Conservation (phyloP, 1,140 invertebrate species). For the Drosophila dunni region DNA sequence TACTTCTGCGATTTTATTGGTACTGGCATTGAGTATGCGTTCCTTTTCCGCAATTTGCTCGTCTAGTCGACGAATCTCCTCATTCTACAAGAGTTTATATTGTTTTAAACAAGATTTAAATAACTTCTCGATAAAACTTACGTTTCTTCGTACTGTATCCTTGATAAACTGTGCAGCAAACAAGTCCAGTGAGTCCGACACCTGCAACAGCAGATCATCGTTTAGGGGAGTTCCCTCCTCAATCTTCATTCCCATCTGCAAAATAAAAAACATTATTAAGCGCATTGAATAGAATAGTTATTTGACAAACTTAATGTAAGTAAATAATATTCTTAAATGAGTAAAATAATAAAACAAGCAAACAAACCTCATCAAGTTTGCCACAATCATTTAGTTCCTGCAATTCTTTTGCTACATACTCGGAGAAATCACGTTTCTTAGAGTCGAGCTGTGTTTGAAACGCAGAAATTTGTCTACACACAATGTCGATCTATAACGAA, state of each 20-base stretch:
- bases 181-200: constrained; percentile 72
- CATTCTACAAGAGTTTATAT: constrained; percentile 55
- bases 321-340: constrained; percentile 14
- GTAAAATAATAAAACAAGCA: constrained; percentile 34
- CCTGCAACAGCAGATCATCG: constrained; percentile 76
- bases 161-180: constrained; percentile 79
- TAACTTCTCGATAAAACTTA: constrained; percentile 25
- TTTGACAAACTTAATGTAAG: constrained; percentile 24
- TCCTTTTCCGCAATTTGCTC: constrained; percentile 81
- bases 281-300: neutral
- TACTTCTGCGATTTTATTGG: constrained; percentile 84
- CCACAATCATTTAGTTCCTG: constrained; percentile 85
- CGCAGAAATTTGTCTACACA: constrained; percentile 86
- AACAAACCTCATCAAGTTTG: constrained; percentile 85
- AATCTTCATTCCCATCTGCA: constrained; percentile 78
- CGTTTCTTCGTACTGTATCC: constrained; percentile 81
- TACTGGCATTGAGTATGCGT: constrained; percentile 75
- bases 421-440: constrained; percentile 86
- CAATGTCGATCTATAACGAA: constrained; percentile 87
- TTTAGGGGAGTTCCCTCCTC: constrained; percentile 74
- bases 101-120: neutral
- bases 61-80: constrained; percentile 78
- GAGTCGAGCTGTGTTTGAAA: constrained; percentile 85
- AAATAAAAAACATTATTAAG: neutral
- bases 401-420: constrained; percentile 85